Percentiles rank a stretch among this genome's conserved stretches.
phyloP scores from a whole-genome alignment of 2,797 vertebrate genomes.

The Ceryle rudis region DNA sequence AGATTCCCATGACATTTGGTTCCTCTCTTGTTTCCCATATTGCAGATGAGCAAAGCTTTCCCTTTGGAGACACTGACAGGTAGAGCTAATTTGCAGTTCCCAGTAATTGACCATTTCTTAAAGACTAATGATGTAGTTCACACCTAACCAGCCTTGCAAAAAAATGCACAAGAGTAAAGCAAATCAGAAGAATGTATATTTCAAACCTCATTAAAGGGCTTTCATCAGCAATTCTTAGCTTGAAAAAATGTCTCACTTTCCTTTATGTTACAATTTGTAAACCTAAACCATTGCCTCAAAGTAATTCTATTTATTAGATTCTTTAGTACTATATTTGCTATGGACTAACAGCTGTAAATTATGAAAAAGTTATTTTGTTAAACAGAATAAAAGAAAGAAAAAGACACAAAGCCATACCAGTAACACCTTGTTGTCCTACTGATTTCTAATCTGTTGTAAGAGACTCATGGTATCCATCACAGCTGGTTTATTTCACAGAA shows the following conservation, averaged over 20 bases:
- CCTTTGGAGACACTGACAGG: slow-evolving; percentile 60
- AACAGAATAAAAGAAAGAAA: neutral
- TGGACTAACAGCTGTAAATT: neutral
- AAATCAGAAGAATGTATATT: slow-evolving; percentile 43
- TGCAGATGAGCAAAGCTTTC: slow-evolving; percentile 57
- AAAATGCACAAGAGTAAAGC: slow-evolving; percentile 19
- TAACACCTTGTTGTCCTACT: neutral
- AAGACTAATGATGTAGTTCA: slow-evolving; percentile 67
- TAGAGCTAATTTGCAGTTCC: slow-evolving; percentile 64
- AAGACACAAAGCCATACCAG: neutral
- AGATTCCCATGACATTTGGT: slow-evolving; percentile 17
- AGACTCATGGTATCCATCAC: neutral
- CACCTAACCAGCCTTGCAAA: slow-evolving; percentile 51
- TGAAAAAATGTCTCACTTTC: slow-evolving; percentile 34
- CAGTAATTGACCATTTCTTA: slow-evolving; percentile 65
- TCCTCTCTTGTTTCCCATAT: slow-evolving; percentile 14
- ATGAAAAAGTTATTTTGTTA: neutral
- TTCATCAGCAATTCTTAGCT: slow-evolving; percentile 21
- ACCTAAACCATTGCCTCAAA: slow-evolving; percentile 12
- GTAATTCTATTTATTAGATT: slow-evolving; percentile 26
- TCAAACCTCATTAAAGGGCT: slow-evolving; percentile 55
- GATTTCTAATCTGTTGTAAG: neutral
- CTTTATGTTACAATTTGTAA: slow-evolving; percentile 48
- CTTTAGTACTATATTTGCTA: neutral
- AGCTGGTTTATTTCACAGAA: neutral